These are phyloP conservation scores for Drosophila borealis DNA, from an alignment of 2,888 invertebrate species.

Conservation along the genomic window DNA sequence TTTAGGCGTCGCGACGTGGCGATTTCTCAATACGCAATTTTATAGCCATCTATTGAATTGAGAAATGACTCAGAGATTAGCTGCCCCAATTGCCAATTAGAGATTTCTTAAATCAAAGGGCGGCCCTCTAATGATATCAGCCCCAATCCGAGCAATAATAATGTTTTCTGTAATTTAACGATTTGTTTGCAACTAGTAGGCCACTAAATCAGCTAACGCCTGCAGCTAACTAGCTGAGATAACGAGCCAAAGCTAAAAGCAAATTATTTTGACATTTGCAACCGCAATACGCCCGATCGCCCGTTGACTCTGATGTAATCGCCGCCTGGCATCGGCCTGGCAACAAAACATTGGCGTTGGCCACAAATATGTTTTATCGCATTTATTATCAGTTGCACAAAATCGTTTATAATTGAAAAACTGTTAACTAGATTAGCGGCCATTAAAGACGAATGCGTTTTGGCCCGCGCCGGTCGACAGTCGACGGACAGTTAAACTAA, in stretches of 20 bases:
- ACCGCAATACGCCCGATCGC: conserved; percentile 71
- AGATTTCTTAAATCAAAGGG: conserved; percentile 52
- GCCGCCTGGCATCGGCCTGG: conserved; percentile 34
- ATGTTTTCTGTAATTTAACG: conserved; percentile 48
- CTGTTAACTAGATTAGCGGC: conserved; percentile 78
- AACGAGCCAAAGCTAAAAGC: conserved; percentile 56
- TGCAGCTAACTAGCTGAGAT: conserved; percentile 53
- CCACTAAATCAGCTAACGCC: conserved; percentile 75
- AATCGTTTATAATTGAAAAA: conserved; percentile 80
- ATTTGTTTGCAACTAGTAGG: conserved; percentile 32
- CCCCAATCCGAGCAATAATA: conserved; percentile 50
- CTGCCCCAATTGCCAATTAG: conserved; percentile 48
- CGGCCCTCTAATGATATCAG: conserved; percentile 57
- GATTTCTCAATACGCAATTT: conserved; percentile 73
- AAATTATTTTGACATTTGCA: conserved; percentile 76
- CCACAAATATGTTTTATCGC: conserved; percentile 76
- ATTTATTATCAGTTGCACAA: conserved; percentile 76
- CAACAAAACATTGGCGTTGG: conserved; percentile 52
- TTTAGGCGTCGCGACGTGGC: conserved; percentile 38
- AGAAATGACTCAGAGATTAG: conserved; percentile 26
- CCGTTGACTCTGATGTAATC: conserved; percentile 64
- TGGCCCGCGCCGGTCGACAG: conserved; percentile 8
- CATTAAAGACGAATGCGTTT: conserved; percentile 71
- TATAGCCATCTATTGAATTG: conserved; percentile 43
- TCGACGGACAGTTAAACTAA: conserved; percentile 37